Evolutionary conservation across 2,888 invertebrate genomes (phyloP).

Genomic region (Drosophila quinaria): DNA sequence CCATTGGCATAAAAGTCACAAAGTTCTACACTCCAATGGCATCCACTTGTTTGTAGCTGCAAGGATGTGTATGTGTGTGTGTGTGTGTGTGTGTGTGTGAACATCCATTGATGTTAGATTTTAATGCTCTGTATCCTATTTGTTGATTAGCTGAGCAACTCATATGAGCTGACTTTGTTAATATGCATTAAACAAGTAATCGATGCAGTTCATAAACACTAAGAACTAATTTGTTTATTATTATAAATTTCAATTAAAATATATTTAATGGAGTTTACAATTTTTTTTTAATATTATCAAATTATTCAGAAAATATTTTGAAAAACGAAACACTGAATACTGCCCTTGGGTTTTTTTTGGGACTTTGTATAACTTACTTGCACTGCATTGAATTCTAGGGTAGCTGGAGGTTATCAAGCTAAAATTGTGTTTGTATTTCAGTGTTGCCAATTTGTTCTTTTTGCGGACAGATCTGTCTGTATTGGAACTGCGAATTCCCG

Average conservation of each 20-base stretch:
- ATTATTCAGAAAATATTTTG: not conserved
- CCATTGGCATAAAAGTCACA: conserved; percentile 26
- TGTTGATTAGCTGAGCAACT: not conserved
- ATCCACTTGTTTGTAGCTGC: conserved; percentile 12
- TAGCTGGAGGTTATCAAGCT: conserved; percentile 10
- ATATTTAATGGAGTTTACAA: too few species aligned
- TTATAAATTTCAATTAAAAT: too few species aligned
- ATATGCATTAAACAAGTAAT: not conserved
- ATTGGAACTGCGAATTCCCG: too few species aligned
- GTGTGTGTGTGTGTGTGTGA: conserved; percentile 3
- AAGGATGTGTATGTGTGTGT: not conserved
- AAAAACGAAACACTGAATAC: not conserved
- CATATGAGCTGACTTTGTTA: not conserved
- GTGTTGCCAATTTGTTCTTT: too few species aligned
- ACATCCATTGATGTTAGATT: conserved; percentile 6
- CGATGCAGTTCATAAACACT: not conserved
- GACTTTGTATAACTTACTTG: not conserved
- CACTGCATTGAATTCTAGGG: conserved; percentile 5
- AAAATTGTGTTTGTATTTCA: not conserved
- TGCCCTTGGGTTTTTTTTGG: not conserved
- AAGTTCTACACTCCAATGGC: conserved; percentile 33
- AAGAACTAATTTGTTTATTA: not conserved
- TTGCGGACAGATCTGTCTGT: too few species aligned
- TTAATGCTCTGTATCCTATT: conserved; percentile 10
- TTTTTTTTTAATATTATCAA: not conserved